Evolutionary conservation across 2,888 invertebrate species (phyloP).

Genomic region (Orchesella flavescens): DNA sequence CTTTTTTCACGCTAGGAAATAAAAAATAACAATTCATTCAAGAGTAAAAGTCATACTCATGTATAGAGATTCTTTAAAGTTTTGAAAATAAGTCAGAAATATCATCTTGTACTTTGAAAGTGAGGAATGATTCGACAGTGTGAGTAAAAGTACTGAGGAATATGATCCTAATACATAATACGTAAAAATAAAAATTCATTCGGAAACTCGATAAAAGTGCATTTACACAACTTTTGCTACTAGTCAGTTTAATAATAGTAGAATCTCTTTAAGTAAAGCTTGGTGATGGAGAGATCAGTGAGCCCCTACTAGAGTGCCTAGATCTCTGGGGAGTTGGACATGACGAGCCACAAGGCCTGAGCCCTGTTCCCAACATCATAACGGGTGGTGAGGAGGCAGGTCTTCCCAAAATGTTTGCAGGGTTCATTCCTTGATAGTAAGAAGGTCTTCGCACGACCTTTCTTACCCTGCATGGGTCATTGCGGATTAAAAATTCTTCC

Average conservation of each 20-base stretch:
- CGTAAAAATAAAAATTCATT: not conserved
- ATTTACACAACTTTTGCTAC: not conserved
- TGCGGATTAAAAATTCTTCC: conserved; percentile 91
- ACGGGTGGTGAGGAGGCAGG: conserved; percentile 71
- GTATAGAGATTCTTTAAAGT: no score
- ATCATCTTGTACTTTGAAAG: no score
- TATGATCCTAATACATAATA: no score
- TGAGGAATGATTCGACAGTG: no score
- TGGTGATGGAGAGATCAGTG: conserved; percentile 60
- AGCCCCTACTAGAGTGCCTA: conserved; percentile 69
- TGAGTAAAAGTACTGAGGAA: no score
- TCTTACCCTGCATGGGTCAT: conserved; percentile 88
- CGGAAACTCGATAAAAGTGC: not conserved
- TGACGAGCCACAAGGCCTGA: conserved; percentile 63
- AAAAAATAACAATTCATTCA: no score
- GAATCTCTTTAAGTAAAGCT: conserved; percentile 44
- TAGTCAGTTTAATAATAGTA: not conserved
- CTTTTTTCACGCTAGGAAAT: no score
- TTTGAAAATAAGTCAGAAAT: no score
- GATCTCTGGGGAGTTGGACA: conserved; percentile 69
- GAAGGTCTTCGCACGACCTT: conserved; percentile 64
- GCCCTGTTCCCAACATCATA: conserved; percentile 63
- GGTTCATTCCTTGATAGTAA: conserved; percentile 64
- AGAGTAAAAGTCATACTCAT: no score
- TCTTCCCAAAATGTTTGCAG: conserved; percentile 53